phyloP scores from a whole-genome alignment of 2,888 invertebrate species.

The Mactromeris polynyma region DNA sequence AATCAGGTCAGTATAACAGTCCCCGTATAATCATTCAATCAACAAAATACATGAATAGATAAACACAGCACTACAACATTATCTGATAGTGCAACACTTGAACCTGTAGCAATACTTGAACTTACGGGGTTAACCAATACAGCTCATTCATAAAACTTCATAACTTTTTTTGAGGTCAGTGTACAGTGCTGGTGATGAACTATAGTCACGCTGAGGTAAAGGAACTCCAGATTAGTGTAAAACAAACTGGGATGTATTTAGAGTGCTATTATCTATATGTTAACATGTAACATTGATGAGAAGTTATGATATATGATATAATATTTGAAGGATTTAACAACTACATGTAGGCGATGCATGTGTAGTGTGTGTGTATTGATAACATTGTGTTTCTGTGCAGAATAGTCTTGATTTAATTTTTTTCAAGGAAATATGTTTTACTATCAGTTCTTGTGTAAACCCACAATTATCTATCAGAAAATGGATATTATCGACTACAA shows the following conservation, averaged over 20 bases:
- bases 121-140: neutral
- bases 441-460: too few species aligned
- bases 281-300: neutral
- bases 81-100: neutral
- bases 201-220: conserved; percentile 1
- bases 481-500: too few species aligned
- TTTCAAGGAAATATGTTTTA: too few species aligned
- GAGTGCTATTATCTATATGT: neutral
- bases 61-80: neutral
- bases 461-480: too few species aligned
- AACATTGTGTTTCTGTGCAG: too few species aligned
- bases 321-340: neutral
- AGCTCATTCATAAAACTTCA: neutral
- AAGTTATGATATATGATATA: neutral
- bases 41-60: neutral
- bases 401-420: too few species aligned
- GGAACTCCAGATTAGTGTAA: neutral
- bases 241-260: neutral
- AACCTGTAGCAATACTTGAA: too few species aligned
- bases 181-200: neutral
- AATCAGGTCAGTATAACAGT: neutral
- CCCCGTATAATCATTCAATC: neutral
- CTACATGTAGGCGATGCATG: neutral
- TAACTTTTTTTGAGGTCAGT: conserved; percentile 12
- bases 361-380: too few species aligned